Conservation (phyloP, 2,797 vertebrate species). For the Lithobates sylvaticus region DNA sequence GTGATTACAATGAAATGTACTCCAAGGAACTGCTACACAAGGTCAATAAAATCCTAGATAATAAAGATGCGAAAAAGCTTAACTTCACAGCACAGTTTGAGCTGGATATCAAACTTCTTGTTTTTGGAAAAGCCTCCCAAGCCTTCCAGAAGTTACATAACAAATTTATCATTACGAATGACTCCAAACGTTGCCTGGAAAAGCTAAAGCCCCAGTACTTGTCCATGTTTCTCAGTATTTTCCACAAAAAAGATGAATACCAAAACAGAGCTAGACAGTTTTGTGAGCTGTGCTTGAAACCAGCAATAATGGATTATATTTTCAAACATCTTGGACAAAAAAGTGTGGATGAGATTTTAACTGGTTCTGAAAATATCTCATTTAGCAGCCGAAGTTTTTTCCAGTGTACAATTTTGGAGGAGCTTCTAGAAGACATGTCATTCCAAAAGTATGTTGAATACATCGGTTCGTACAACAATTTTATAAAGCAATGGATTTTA, state of each 20-base stretch:
- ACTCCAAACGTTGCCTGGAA: constrained; percentile 66
- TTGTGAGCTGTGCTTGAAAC: constrained; percentile 67
- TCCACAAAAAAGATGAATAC: constrained; percentile 66
- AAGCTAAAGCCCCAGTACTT: constrained; percentile 66
- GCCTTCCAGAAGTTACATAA: constrained; percentile 76
- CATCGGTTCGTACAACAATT: constrained; percentile 64
- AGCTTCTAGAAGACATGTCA: constrained; percentile 63
- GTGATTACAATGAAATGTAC: constrained; percentile 76
- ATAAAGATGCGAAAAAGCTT: constrained; percentile 52
- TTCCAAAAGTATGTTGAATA: constrained; percentile 63
- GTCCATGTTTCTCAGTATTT: constrained; percentile 72
- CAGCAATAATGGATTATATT: constrained; percentile 67
- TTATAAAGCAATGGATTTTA: constrained; percentile 69
- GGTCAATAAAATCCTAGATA: constrained; percentile 71
- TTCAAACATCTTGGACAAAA: constrained; percentile 66
- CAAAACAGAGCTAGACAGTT: constrained; percentile 68
- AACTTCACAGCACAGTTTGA: constrained; percentile 73
- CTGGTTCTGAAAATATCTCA: constrained; percentile 47
- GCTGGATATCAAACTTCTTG: constrained; percentile 75
- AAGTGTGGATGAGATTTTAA: constrained; percentile 71
- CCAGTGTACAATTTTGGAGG: constrained; percentile 66
- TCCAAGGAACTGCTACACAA: constrained; percentile 73
- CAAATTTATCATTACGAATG: constrained; percentile 68
- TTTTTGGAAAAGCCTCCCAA: constrained; percentile 72
- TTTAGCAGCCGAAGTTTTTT: constrained; percentile 66